Evolutionary conservation across 2,113 vertebrate genomes (phyloP).

Genomic region (Corapipo altera): DNA sequence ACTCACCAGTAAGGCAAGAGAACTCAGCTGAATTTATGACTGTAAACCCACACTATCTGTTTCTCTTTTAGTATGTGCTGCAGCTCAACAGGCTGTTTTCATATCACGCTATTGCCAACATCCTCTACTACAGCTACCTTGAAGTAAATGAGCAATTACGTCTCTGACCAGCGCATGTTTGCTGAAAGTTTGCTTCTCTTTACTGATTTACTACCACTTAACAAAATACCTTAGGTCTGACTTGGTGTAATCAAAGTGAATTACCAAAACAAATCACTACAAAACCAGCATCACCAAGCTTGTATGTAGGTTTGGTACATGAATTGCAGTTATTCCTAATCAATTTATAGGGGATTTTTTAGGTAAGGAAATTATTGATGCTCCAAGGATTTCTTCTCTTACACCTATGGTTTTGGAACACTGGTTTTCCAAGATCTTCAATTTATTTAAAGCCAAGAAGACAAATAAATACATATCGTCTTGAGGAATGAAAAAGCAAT

Average conservation of each 20-base stretch:
- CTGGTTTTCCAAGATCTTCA: background rate
- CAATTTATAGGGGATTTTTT: background rate
- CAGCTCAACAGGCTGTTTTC: background rate
- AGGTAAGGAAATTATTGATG: background rate
- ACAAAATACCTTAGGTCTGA: background rate
- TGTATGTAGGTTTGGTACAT: background rate
- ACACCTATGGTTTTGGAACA: background rate
- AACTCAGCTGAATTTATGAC: background rate
- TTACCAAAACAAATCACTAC: background rate
- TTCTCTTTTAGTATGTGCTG: background rate
- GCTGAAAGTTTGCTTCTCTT: background rate
- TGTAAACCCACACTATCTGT: background rate
- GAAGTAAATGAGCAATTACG: background rate
- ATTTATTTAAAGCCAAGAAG: background rate
- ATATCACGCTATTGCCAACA: background rate
- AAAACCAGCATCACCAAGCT: rapidly evolving
- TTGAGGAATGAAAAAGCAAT: background rate
- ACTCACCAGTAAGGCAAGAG: background rate
- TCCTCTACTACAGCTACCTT: background rate
- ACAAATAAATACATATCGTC: background rate
- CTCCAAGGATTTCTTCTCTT: background rate
- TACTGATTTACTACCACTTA: background rate
- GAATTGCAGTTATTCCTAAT: background rate
- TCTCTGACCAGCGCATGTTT: rapidly evolving
- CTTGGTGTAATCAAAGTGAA: background rate